Evolutionary conservation across 1,140 invertebrate genomes (phyloP), one percentile per base, ranked within the genome.

Genomic region (Saccostrea echinata): DNA sequence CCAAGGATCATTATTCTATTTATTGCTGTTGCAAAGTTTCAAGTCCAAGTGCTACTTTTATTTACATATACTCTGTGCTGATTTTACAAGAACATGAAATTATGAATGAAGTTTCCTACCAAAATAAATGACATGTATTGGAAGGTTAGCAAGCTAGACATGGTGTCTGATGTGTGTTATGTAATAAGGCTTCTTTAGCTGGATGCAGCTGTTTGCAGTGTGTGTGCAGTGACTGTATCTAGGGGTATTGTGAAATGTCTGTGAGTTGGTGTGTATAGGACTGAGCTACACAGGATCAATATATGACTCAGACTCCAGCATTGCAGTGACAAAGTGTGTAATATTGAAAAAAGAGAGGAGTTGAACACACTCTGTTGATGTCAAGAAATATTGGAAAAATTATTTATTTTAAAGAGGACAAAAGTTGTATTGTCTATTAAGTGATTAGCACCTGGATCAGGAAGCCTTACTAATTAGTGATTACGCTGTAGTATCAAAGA

Each of bases 271-370:
- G 11, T 76, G 68, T 76, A n/a, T 11, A 33, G 57, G 57, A 64
- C 27, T 61, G 16, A 61, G 12, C 27, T 27, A 76, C 30, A 11
- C 24, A 2, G n/a, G 16, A 33, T 76, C 68, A 76, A 76, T 76
- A 76, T 9, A 76, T 76, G 68, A 76, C 68, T 76, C 68, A 76
- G 68, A 30, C 24, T 30, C 13, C 68, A 76, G 68, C 68, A 27
- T 76, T 13, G 12, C 30, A 30, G 24, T 76, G 27, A 13, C 27
- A 27, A 12, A 30, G 68, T 33, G 8, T 24, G 68, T 71, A 27
- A 43, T 43, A 43, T 43, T 16, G 30, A 33, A 30, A 71, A 30
- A 76, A 71, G 9, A 30, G 64, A 30, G 0, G 9, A 27, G 24
- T 16, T 76, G 9, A 27, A 33, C 68, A 30, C 13, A 76, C 12